phyloP scores from a whole-genome alignment of 2,888 invertebrate species.

The Acanthopleura granulata region DNA sequence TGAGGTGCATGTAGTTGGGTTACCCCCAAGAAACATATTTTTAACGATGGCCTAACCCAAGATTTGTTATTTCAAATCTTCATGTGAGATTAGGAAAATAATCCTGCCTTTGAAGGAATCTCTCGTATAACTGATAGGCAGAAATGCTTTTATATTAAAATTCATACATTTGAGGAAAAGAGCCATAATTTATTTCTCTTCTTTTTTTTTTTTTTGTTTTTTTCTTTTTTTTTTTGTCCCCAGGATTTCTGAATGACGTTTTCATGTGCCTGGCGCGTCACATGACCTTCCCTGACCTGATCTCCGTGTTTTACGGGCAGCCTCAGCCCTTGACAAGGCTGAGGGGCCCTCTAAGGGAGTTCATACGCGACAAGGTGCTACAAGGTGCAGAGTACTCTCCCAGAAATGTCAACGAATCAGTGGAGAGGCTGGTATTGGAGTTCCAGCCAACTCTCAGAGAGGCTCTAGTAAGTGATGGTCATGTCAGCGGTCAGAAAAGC shows the following conservation, averaged over 20 bases:
- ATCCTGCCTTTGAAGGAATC: too few relatives aligned
- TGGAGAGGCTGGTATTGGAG: conserved; percentile 70
- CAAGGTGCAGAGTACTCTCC: conserved; percentile 68
- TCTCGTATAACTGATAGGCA: too few relatives aligned
- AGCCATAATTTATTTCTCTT: background rate
- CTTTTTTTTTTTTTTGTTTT: too few relatives aligned
- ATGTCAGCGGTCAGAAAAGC: too few relatives aligned
- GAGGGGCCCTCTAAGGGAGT: conserved; percentile 70
- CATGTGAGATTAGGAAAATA: too few relatives aligned
- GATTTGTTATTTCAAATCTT: too few relatives aligned
- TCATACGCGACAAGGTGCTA: conserved; percentile 71
- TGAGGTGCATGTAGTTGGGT: too few relatives aligned
- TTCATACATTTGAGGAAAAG: background rate
- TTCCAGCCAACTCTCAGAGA: conserved; percentile 69
- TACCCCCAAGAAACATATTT: too few relatives aligned
- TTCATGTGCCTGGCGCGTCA: conserved; percentile 62
- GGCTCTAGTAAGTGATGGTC: conserved; percentile 68
- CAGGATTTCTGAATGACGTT: conserved; percentile 62
- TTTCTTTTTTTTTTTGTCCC: conserved; percentile 5
- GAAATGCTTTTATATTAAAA: background rate
- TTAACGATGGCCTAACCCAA: too few relatives aligned
- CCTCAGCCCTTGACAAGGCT: conserved; percentile 71
- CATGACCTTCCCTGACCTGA: conserved; percentile 69
- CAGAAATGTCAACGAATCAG: conserved; percentile 70
- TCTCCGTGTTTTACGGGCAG: conserved; percentile 68